Evolutionary conservation across 2,888 invertebrate genomes (phyloP), one percentile per base, ranked within the genome.

Genomic region (Trichacis sp.): DNA sequence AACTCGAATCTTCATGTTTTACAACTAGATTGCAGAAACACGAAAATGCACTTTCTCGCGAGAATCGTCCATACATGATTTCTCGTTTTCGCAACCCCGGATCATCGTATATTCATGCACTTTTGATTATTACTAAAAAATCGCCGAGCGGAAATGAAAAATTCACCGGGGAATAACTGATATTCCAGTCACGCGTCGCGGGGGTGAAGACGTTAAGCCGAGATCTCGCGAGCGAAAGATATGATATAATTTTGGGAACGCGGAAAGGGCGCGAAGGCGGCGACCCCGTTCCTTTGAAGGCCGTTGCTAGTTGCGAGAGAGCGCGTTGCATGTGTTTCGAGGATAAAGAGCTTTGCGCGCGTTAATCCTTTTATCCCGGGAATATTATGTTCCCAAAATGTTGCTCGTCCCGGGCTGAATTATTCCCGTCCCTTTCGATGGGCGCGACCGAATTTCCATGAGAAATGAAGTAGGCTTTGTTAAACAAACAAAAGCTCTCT

Each of bases 1-100:
- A n/a, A n/a, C n/a, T n/a, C 42, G 49, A 51, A 42, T 55, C 33
- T 51, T 53, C 57, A 57, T 62, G 60, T 62, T 64, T 72, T n/a
- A n/a, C n/a, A n/a, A n/a, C n/a, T n/a, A n/a, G n/a, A n/a, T n/a
- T n/a, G n/a, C n/a, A n/a, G n/a, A n/a, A n/a, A n/a, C n/a, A n/a
- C n/a, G 70, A 24, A 24, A 24, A 24, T n/a, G n/a, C n/a, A n/a
- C n/a, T n/a, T n/a, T n/a, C n/a, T n/a, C n/a, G n/a, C n/a, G n/a
- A n/a, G n/a, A n/a, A n/a, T n/a, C n/a, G n/a, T n/a, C n/a, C n/a
- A n/a, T n/a, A n/a, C n/a, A n/a, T n/a, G n/a, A n/a, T n/a, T n/a
- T n/a, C n/a, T n/a, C n/a, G n/a, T n/a, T n/a, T n/a, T n/a, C n/a
- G n/a, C n/a, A n/a, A n/a, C 24, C 8, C 8, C 8, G 3, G 24